A percentile compares a stretch with the other conserved stretches of the same genome.
Conservation (phyloP, 2,113 vertebrate genomes). For the Myiopsitta monachus region DNA sequence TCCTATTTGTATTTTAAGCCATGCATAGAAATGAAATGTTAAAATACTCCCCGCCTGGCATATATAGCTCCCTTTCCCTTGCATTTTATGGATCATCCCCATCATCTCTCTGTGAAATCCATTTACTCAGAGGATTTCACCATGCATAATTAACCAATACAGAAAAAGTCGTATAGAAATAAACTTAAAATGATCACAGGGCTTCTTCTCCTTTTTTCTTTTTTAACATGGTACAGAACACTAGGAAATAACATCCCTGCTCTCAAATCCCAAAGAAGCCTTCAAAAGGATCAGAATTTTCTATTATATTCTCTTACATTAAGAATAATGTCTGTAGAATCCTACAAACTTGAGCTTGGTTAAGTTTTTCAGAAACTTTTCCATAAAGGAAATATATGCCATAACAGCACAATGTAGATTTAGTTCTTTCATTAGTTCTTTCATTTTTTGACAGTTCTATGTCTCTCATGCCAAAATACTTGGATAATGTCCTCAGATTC, state of each 20-base stretch:
- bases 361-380: constrained; percentile 13
- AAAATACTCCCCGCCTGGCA: background rate
- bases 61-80: constrained; percentile 6
- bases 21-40: constrained; percentile 57
- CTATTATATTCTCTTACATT: background rate
- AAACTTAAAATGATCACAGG: constrained; percentile 21
- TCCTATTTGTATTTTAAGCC: constrained; percentile 38
- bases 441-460: background rate
- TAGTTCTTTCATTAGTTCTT: background rate
- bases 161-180: constrained; percentile 36
- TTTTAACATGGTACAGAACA: background rate
- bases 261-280: constrained; percentile 7
- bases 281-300: background rate
- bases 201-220: background rate
- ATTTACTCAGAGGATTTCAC: constrained; percentile 58
- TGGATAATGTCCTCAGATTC: background rate
- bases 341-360: background rate
- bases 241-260: background rate
- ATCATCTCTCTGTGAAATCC: constrained; percentile 22
- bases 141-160: constrained; percentile 63
- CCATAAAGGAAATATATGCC: background rate
- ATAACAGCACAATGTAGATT: background rate
- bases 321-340: background rate
- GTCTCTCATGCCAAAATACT: background rate
- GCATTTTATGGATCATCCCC: constrained; percentile 39